phyloP scores from a whole-genome alignment of 2,113 vertebrate genomes.

The Thunnus maccoyii region DNA sequence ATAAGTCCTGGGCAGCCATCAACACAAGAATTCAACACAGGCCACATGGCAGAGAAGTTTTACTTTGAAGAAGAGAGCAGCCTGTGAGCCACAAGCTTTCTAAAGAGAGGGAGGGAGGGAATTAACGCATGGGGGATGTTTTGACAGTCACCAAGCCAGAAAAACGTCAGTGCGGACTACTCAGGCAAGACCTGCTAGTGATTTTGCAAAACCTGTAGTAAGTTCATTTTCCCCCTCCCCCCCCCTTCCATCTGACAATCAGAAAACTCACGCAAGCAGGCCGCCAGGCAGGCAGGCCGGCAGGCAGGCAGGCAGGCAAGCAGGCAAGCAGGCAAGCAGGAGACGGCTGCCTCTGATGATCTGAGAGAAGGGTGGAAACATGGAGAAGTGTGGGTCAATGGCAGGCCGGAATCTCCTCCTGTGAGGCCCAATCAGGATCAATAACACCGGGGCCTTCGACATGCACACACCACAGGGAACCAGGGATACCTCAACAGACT shows the following conservation, averaged over 20 bases:
- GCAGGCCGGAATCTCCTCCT: constrained; percentile 83
- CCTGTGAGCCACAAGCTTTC: constrained; percentile 80
- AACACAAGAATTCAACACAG: constrained; percentile 84
- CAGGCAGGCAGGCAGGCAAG: constrained; percentile 40
- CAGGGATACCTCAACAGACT: constrained; percentile 51
- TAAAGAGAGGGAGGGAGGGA: constrained; percentile 46
- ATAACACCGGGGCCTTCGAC: constrained; percentile 75
- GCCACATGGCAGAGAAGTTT: constrained; percentile 83
- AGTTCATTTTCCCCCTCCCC: constrained; percentile 50
- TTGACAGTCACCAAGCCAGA: constrained; percentile 81
- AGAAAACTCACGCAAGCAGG: constrained; percentile 69
- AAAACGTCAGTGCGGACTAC: constrained; percentile 71
- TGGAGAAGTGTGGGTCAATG: constrained; percentile 78
- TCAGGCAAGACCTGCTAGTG: constrained; percentile 79
- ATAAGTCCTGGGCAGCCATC: constrained; percentile 72
- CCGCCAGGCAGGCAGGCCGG: constrained; percentile 8
- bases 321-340: constrained; percentile 25
- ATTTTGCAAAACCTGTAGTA: constrained; percentile 74
- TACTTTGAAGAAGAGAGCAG: constrained; percentile 92
- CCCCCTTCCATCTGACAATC: constrained; percentile 76
- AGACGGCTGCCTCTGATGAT: constrained; percentile 78
- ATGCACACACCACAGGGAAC: constrained; percentile 69
- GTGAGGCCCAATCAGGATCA: constrained; percentile 86
- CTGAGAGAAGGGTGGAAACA: constrained; percentile 79
- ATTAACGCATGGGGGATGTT: constrained; percentile 68